These are phyloP conservation scores for Malurus melanocephalus DNA, from an alignment of 2,113 vertebrate species.

Conservation along the genomic window DNA sequence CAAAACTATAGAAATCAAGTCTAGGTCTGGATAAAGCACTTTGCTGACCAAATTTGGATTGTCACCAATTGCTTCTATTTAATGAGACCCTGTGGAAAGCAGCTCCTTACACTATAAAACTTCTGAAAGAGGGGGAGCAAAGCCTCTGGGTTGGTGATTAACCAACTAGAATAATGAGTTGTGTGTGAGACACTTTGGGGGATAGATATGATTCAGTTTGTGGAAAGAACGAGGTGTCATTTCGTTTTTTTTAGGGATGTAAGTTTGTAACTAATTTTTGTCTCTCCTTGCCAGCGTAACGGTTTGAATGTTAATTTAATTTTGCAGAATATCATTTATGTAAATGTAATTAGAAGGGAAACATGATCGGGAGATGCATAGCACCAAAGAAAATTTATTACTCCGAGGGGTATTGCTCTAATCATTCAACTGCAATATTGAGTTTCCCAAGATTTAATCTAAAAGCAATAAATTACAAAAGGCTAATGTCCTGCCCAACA, in stretches of 20 bases:
- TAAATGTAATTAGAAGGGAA: constrained; percentile 98
- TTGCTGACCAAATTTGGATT: constrained; percentile 38
- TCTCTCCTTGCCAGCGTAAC: constrained; percentile 78
- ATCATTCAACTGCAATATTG: constrained; percentile 98
- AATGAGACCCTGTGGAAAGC: constrained; percentile 39
- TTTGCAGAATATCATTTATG: constrained; percentile 96
- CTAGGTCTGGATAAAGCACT: constrained; percentile 3
- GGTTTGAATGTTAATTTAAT: constrained; percentile 90
- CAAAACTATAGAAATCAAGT: constrained; percentile 9
- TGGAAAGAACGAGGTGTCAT: constrained; percentile 56
- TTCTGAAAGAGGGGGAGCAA: constrained; percentile 39
- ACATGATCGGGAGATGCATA: constrained; percentile 86
- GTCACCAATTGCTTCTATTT: constrained; percentile 33
- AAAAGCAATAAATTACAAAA: constrained; percentile 95
- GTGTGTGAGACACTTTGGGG: constrained; percentile 57
- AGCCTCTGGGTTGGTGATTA: constrained; percentile 42
- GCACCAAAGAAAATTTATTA: constrained; percentile 94
- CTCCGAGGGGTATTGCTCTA: constrained; percentile 90
- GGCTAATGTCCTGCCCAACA: constrained; percentile 81
- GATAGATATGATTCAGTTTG: constrained; percentile 60
- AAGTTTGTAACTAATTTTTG: constrained; percentile 81
- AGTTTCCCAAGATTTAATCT: constrained; percentile 96
- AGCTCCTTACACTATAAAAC: not conserved
- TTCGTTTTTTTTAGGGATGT: constrained; percentile 65
- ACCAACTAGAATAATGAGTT: constrained; percentile 32